Conservation (phyloP, 2,113 vertebrate genomes). For the Cyphomyrus plagiostoma region DNA sequence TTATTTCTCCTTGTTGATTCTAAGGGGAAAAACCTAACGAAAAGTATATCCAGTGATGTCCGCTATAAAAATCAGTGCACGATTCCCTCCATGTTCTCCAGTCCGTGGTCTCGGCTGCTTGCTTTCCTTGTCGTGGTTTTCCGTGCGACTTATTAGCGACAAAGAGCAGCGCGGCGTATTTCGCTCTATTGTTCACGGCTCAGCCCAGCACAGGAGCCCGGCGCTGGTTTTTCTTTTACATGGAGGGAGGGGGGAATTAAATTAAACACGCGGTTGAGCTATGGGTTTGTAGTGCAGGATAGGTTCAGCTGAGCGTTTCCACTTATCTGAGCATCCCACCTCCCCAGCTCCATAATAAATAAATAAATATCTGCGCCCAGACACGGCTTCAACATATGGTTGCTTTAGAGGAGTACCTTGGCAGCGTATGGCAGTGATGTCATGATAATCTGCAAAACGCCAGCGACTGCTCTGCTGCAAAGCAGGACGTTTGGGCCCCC, state of each 20-base stretch:
- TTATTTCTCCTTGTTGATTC: constrained; percentile 46
- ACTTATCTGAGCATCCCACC: constrained; percentile 14
- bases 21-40: constrained; percentile 24
- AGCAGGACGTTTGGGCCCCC: background rate
- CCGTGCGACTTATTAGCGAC: constrained; percentile 26
- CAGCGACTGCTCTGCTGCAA: constrained; percentile 20
- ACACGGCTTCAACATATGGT: constrained; percentile 14
- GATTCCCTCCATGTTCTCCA: constrained; percentile 33
- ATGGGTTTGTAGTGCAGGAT: background rate
- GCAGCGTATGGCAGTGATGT: constrained; percentile 27
- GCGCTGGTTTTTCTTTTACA: constrained; percentile 20
- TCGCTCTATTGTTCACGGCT: constrained; percentile 46
- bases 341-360: background rate
- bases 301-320: background rate
- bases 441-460: constrained; percentile 23
- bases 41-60: constrained; percentile 31
- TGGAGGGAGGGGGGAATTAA: constrained; percentile 4
- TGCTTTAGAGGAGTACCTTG: constrained; percentile 19
- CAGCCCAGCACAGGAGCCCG: constrained; percentile 28
- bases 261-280: background rate
- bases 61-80: constrained; percentile 31
- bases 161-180: constrained; percentile 31
- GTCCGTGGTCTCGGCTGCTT: constrained; percentile 26
- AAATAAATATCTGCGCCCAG: constrained; percentile 3
- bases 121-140: constrained; percentile 23